Evolutionary conservation across 1,140 invertebrate genomes (phyloP).

Genomic region (Diorhabda elongata): DNA sequence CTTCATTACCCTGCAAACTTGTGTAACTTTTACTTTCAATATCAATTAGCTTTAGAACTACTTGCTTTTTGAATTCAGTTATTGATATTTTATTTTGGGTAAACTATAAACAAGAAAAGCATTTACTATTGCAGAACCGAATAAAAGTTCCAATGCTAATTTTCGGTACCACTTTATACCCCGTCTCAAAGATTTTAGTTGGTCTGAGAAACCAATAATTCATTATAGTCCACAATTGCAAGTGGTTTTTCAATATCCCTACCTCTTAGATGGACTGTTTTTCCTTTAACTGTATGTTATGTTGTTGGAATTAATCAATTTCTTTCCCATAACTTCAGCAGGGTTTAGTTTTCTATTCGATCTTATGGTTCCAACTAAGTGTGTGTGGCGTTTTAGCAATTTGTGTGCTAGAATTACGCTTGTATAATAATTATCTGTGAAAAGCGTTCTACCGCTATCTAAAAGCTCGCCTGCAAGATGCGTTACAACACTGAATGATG

Average conservation of each 20-base stretch:
- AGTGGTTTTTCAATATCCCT: constrained; percentile 31
- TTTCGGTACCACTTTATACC: constrained; percentile 22
- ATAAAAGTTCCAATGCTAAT: not conserved
- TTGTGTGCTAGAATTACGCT: constrained; percentile 44
- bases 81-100: too few relatives aligned
- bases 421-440: constrained; percentile 43
- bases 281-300: constrained; percentile 15
- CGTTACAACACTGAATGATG: not conserved
- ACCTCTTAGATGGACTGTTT: constrained; percentile 34
- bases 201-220: constrained; percentile 32
- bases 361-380: constrained; percentile 18
- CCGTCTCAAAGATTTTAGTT: constrained; percentile 33
- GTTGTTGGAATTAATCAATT: constrained; percentile 14
- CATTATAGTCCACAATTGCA: constrained; percentile 46
- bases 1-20: not conserved
- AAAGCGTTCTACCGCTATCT: constrained; percentile 23
- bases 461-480: constrained; percentile 8
- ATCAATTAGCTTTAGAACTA: not conserved
- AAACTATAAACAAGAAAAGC: too few relatives aligned
- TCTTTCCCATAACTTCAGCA: constrained; percentile 20
- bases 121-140: too few relatives aligned
- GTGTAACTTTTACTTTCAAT: not conserved
- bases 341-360: constrained; percentile 17
- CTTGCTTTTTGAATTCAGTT: not conserved
- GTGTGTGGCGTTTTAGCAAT: constrained; percentile 15